phyloP scores from a whole-genome alignment of 1,140 invertebrate genomes.

The Stratiolaelaps scimitus region DNA sequence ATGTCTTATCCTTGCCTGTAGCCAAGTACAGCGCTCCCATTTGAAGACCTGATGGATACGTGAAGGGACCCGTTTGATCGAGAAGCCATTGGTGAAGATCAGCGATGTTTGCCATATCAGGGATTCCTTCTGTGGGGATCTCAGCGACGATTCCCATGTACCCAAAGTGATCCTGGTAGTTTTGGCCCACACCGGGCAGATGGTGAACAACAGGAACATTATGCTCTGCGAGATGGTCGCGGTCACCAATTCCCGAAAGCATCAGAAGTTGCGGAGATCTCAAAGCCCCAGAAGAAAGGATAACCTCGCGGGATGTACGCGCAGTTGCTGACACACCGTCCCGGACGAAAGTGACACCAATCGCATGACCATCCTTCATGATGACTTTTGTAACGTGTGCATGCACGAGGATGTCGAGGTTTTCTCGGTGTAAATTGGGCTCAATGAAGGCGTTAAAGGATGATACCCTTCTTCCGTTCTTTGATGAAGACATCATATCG shows the following conservation, averaged over 20 bases:
- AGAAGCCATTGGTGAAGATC: slow-evolving; percentile 11
- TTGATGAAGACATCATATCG: background rate
- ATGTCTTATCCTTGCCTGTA: too few species aligned
- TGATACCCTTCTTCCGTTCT: background rate
- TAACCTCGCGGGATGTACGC: background rate
- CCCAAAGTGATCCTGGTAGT: slow-evolving; percentile 43
- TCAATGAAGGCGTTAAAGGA: slow-evolving; percentile 1
- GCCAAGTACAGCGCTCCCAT: too few species aligned
- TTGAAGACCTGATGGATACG: background rate
- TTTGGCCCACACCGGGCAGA: slow-evolving; percentile 44
- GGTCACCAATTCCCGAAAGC: slow-evolving; percentile 70
- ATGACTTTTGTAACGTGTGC: background rate
- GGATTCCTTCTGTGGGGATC: background rate
- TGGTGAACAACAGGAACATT: slow-evolving; percentile 40
- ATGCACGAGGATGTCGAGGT: background rate
- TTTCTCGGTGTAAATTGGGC: background rate
- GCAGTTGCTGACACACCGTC: background rate
- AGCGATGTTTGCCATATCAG: background rate
- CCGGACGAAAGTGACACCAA: background rate
- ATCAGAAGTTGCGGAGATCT: slow-evolving; percentile 68
- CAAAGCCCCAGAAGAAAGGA: slow-evolving; percentile 62
- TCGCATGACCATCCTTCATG: too few species aligned
- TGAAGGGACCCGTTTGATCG: slow-evolving; percentile 5
- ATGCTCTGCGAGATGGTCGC: slow-evolving; percentile 54
- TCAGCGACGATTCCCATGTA: slow-evolving; percentile 15